Base-by-base conservation (phyloP, 2,113 vertebrate genomes). In the Dissostichus mawsoni region DNA sequence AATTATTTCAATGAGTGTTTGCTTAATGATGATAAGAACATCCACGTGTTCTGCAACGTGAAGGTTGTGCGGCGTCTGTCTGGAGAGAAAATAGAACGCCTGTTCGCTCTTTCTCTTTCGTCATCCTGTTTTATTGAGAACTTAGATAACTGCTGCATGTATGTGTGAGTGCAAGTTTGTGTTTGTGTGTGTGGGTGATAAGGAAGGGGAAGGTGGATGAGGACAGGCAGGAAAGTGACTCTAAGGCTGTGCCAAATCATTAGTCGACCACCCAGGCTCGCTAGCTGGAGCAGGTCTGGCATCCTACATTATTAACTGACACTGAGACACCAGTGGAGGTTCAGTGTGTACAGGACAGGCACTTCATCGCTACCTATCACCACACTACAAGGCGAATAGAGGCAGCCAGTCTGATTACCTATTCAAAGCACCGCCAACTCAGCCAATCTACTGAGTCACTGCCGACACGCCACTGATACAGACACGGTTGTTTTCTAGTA, bases 1-100 rank as follows among this genome's bases (percentile, higher is more conserved):
- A 20, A 58, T 64, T 68, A 33, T 74, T 89, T 82, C 81, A 76
- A 88, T 89, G 67, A 80, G 44, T 57, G 50, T 87, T 83, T 89
- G 74, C 45, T 33, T 12, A 53, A 58, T 16, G 33, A 74, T 36
- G 62, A 82, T 59, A 71, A 69, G 29, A 52, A 65, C 29, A 76
- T 73, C 47, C 48, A 25, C 7, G 0, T 18, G 36, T 59, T 55
- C n/a, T 29, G 33, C 45, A 65, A 74, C 63, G 72, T 25, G 44
- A 10, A n/a, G 72, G 36, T 70, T 75, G 5, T 11, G 6, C n/a
- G 1, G 44, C 55, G 12, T 74, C 44, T 51, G 33, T 66, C 25
- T 68, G 56, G 48, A n/a, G 69, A 41, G 59, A n/a, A 78, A 67
- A 79, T 61, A 18, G 25, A 44, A 23, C 11, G 36, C 33, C 33